Evolutionary conservation across 2,888 invertebrate species (phyloP).

Genomic region (Netelia fuscicornis): DNA sequence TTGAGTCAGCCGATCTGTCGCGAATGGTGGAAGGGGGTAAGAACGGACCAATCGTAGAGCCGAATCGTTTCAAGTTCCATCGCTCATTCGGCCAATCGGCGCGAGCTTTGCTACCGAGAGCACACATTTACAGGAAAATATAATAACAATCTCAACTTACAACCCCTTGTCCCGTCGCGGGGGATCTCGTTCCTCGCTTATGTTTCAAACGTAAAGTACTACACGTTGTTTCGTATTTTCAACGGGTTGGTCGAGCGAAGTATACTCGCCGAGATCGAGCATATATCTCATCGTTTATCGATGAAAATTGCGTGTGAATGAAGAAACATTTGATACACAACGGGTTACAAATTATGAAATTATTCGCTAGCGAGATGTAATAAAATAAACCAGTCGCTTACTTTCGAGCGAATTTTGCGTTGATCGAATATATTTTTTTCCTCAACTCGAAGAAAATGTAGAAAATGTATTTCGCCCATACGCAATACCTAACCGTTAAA

Average conservation of each 20-base stretch:
- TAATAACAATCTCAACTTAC: constrained; percentile 64
- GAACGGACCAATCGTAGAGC: constrained; percentile 60
- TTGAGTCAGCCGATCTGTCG: constrained; percentile 80
- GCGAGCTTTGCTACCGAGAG: constrained; percentile 29
- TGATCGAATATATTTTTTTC: not conserved
- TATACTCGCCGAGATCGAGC: constrained; percentile 14
- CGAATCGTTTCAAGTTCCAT: constrained; percentile 52
- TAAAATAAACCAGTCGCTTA: no score
- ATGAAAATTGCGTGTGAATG: constrained; percentile 46
- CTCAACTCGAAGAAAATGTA: no score
- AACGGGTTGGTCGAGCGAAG: not conserved
- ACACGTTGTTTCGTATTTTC: not conserved
- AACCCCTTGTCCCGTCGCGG: constrained; percentile 60
- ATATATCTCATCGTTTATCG: constrained; percentile 36
- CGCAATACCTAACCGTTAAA: no score
- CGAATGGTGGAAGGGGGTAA: constrained; percentile 72
- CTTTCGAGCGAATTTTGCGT: not conserved
- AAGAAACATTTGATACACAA: constrained; percentile 42
- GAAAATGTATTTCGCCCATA: no score
- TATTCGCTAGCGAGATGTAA: not conserved
- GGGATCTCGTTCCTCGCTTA: constrained; percentile 46
- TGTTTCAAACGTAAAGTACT: not conserved
- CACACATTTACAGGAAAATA: constrained; percentile 34
- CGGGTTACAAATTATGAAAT: constrained; percentile 12
- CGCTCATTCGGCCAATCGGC: constrained; percentile 72